phyloP scores from a whole-genome alignment of 2,888 invertebrate species.

The Limenitis camilla region DNA sequence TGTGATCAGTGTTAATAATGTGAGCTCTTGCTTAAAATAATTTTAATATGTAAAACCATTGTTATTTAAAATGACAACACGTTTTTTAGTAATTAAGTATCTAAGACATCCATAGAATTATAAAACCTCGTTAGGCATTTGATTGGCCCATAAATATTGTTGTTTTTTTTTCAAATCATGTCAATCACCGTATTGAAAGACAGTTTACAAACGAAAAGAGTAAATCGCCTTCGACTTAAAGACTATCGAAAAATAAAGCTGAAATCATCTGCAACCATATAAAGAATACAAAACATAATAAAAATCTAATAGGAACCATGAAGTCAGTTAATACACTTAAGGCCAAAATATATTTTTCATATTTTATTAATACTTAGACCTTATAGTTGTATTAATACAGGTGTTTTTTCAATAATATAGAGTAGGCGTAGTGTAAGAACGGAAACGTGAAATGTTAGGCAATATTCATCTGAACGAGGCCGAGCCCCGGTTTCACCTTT shows the following conservation, averaged over 20 bases:
- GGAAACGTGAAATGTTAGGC: conserved; percentile 59
- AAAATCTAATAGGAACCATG: conserved; percentile 1
- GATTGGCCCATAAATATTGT: no score
- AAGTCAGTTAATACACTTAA: conserved; percentile 5
- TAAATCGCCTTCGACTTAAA: no score
- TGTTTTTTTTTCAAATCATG: no score
- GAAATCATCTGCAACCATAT: background rate
- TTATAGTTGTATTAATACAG: conserved; percentile 4
- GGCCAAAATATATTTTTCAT: conserved; percentile 5
- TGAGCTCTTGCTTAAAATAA: no score
- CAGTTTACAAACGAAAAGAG: no score
- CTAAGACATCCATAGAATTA: no score
- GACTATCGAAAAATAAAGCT: background rate
- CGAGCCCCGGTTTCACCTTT: conserved; percentile 56
- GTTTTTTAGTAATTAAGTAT: no score
- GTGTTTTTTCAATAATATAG: background rate
- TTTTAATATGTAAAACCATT: no score
- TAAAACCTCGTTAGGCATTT: no score
- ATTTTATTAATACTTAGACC: background rate
- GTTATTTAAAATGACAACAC: no score
- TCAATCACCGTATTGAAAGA: no score
- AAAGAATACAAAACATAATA: background rate
- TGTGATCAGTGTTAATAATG: no score
- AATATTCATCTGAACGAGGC: conserved; percentile 51
- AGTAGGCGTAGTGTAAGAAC: conserved; percentile 39